These are phyloP conservation scores for Dione juno DNA, from an alignment of 2,888 invertebrate species.

Conservation along the genomic window DNA sequence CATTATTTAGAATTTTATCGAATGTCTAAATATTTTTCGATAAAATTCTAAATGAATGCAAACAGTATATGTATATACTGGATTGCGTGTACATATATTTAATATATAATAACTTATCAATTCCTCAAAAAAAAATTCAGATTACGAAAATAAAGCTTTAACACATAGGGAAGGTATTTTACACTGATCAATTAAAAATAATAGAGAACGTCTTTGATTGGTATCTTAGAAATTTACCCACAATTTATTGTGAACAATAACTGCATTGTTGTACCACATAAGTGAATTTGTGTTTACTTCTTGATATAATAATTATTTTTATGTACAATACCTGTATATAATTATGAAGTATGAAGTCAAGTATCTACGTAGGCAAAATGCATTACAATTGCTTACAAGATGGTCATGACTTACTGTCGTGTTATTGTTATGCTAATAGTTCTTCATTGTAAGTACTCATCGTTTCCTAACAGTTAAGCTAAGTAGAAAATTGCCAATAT, in stretches of 20 bases:
- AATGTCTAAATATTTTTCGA: too few relatives aligned
- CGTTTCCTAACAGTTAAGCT: neutral
- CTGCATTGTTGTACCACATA: slow-evolving; percentile 11
- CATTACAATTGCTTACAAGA: slow-evolving; percentile 41
- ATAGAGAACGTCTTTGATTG: neutral
- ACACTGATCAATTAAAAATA: neutral
- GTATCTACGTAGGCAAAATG: slow-evolving; percentile 31
- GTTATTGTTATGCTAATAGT: slow-evolving; percentile 42
- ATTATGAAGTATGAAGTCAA: slow-evolving; percentile 10
- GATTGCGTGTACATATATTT: too few relatives aligned
- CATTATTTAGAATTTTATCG: too few relatives aligned
- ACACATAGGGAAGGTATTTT: neutral
- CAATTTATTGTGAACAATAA: neutral
- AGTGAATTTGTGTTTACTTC: neutral
- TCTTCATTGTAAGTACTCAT: slow-evolving; percentile 24
- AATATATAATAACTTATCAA: too few relatives aligned
- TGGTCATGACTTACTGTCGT: slow-evolving; percentile 43
- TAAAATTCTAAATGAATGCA: too few relatives aligned
- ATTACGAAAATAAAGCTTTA: too few relatives aligned
- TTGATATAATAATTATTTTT: slow-evolving; percentile 25
- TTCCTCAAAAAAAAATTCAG: too few relatives aligned
- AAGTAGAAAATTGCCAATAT: slow-evolving; percentile 1
- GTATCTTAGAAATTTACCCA: neutral
- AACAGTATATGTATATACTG: too few relatives aligned
- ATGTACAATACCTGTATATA: slow-evolving; percentile 11